Evolutionary conservation across 2,113 vertebrate species (phyloP).

Genomic region (Coturnix japonica): DNA sequence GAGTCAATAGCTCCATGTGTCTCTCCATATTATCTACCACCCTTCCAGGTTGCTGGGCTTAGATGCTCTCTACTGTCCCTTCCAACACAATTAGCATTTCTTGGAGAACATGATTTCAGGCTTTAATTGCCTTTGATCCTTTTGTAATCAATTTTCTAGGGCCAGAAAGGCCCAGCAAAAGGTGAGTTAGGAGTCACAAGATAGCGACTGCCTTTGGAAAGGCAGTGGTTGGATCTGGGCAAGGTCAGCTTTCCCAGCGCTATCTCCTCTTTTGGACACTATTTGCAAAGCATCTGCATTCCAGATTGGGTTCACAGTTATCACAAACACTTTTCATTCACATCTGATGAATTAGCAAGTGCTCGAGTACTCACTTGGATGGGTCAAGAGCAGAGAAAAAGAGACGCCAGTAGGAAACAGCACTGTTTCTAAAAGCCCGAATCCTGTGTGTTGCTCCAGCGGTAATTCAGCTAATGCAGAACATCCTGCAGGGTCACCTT

Average conservation of each 20-base stretch:
- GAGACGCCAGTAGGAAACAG: not conserved
- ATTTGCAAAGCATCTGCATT: not conserved
- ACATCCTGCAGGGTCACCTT: not conserved
- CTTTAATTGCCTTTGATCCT: conserved; percentile 57
- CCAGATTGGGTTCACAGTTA: rapidly evolving
- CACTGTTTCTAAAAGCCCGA: not conserved
- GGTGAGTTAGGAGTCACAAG: not conserved
- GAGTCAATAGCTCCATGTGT: conserved; percentile 39
- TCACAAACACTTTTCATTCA: not conserved
- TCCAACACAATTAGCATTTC: conserved; percentile 49
- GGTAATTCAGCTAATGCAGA: not conserved
- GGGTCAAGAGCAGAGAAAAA: not conserved
- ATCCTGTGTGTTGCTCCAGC: not conserved
- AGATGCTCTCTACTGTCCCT: not conserved
- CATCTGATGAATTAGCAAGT: not conserved
- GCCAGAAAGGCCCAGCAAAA: conserved; percentile 5
- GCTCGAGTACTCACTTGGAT: not conserved
- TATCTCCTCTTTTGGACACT: not conserved
- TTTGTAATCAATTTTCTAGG: conserved; percentile 36
- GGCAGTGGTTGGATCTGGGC: not conserved
- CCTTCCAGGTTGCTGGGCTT: conserved; percentile 13
- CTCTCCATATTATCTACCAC: conserved; percentile 5
- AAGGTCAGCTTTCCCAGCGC: not conserved
- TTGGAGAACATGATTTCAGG: conserved; percentile 31
- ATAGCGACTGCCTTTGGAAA: conserved; percentile 3